Base-by-base conservation (phyloP, 2,797 vertebrate genomes). In the Enteromius radiatus region DNA sequence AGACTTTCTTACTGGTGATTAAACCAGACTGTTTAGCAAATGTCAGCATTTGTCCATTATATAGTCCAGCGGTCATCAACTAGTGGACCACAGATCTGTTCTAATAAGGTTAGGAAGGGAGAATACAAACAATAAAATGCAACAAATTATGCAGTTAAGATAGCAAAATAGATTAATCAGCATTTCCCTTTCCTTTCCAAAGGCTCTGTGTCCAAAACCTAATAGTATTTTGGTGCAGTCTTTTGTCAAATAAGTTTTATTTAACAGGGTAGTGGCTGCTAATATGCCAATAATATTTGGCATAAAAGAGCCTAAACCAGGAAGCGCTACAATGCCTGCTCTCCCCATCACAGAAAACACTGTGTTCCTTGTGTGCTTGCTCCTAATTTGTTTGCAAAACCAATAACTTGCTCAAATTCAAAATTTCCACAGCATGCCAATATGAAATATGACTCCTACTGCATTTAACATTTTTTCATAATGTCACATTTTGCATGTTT, bases 381-480 rank as follows among this genome's bases (percentile, higher is more conserved):
- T 47, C 41, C 75, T 45, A 19, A 77, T 77, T 77, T 77, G 75
- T 47, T 64, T 77, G 23, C 17, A 63, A 64, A 77, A 45, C 17
- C 75, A 64, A 64, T 21, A 76, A 17, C 33, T 59, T 43, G 15
- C 5, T 76, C 10, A 61, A 61, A 61, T 9, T 43, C 54, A 28
- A 63, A 76, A n/a, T 76, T 63, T 76, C 74, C 56, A 76, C 23
- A 45, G 10, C 74, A 63, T 45, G 15, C 38, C 36, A 6, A 43
- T 12, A 43, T 76, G 74, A 76, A 63, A 63, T 63, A 76, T 45
- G 74, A 76, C 23, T 21, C 74, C n/a, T 21, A 28, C 9, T 63
- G 36, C 52, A 76, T 17, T 28, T 52, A 59, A 56, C n/a, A 3
- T 9, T 41, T 59, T 76, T 41, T 41, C 52, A 76, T 59, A 43